A percentile compares a stretch with the other conserved stretches of the same genome.
These are phyloP conservation scores for Cebidichthys violaceus DNA, from an alignment of 2,113 vertebrate species.

Conservation along the genomic window DNA sequence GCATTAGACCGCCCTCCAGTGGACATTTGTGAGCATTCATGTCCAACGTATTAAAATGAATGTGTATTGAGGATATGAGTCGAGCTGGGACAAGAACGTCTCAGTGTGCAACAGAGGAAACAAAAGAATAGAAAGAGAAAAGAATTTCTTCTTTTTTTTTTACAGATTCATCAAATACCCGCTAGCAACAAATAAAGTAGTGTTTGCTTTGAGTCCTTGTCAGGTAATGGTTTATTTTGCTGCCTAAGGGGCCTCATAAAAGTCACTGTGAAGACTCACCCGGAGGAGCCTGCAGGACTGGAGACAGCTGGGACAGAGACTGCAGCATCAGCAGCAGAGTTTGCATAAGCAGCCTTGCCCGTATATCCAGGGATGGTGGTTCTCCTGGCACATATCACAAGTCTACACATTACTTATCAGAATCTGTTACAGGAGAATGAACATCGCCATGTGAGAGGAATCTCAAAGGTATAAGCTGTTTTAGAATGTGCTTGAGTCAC, in stretches of 20 bases:
- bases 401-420: constrained; percentile 16
- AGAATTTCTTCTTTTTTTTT: neutral
- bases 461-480: neutral
- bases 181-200: neutral
- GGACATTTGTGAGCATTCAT: constrained; percentile 28
- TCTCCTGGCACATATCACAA: constrained; percentile 72
- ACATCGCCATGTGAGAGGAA: neutral
- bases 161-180: neutral
- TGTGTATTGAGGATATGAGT: neutral
- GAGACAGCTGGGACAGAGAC: constrained; percentile 71
- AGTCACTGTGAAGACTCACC: constrained; percentile 72
- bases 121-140: neutral
- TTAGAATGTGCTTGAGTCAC: neutral
- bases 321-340: constrained; percentile 77
- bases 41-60: neutral
- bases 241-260: neutral
- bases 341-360: constrained; percentile 83
- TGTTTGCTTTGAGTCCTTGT: neutral
- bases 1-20: constrained; percentile 69
- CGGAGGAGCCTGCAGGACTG: constrained; percentile 70
- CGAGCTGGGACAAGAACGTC: neutral
- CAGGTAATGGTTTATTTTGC: constrained; percentile 1
- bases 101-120: neutral
- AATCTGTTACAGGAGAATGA: neutral
- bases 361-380: constrained; percentile 86